Evolutionary conservation across 2,888 invertebrate genomes (phyloP), one percentile per base, ranked within the genome.

Genomic region (Chironomus tentans): DNA sequence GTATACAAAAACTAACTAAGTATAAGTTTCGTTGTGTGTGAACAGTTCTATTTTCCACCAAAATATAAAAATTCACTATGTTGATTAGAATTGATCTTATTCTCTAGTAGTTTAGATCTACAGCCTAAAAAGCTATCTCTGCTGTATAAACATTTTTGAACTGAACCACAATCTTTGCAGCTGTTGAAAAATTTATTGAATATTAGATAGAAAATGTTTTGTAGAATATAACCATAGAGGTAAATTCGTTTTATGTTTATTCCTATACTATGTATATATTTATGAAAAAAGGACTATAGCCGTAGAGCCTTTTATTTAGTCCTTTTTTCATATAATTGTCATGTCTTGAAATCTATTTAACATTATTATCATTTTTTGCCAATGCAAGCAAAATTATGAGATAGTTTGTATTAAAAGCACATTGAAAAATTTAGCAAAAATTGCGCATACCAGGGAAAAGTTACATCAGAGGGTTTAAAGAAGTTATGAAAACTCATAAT

Each of bases 11-110:
- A 47, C 68, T 74, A 68, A 62, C 21, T 74, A 68, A 47, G 74
- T 74, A 74, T 74, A 62, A 74, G 46, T 68, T 74, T 74, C 22
- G 74, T 61, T 74, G 74, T 74, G 46, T 68, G 74, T 74, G 74
- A 65, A 65, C 21, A 68, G 21, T 68, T 56, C 56, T 56, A 56
- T 68, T 68, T 68, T 22, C 68, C 68, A 68, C 28, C 38, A 38
- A 38, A 28, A 15, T 28, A 24, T 46, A 18, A 68, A 15, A 56
- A 56, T 38, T 56, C 46, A 68, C 68, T 68, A 18, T 68, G 68
- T 68, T 68, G 46, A 28, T 68, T 38, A 38, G 24, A 13, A 21
- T 21, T 24, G 56, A 18, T 10, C 65, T 65, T 65, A 65, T 24
- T 65, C 21, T 65, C 56, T 56, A 18, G 56, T 65, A 65, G 65